Base-by-base conservation (phyloP, 2,113 vertebrate species). In the Forbesichthys papilliferus region DNA sequence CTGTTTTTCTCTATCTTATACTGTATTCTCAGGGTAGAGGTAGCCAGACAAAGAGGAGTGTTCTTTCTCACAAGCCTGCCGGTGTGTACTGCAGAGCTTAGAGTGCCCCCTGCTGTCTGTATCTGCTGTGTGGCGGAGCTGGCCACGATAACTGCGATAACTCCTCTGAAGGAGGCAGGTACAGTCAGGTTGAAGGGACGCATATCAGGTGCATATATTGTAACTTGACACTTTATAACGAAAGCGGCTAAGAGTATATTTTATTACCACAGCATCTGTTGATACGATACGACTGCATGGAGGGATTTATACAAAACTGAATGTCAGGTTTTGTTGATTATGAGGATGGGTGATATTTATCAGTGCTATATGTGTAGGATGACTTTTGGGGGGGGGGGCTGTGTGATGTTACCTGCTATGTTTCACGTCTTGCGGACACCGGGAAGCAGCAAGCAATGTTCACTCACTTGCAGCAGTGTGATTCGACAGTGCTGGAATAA, bases 401-500 rank as follows among this genome's bases (percentile, higher is more conserved):
- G n/a, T n/a, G n/a, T n/a, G n/a, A 71, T 63, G 51, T 61, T 52
- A 36, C 33, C 34, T 64, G 67, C 51, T 70, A 72, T 65, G 61
- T 77, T 80, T 73, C 70, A 68, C 56, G 33, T 68, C 54, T 12
- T 84, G 71, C 69, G 74, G 71, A 76, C 34, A 13, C 60, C 66
- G 56, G 57, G 75, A 73, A 72, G 70, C 53, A 72, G 75, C 66
- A 42, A 67, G 27, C 62, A 59, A 56, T 52, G 47, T 61, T 33
- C 47, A 75, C 79, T 74, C 47, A 75, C 79, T 74, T 82, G 81
- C 70, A 68, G 75, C 56, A 51, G 74, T 64, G 74, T 80, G 72
- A 85, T 61, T 85, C 80, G 83, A 86, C 81, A 84, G 80, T 77
- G 81, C 68, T 86, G 84, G 80, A 90, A 88, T 91, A 89, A 90